Conservation (phyloP, 1,140 invertebrate genomes). For the Uloborus diversus region DNA sequence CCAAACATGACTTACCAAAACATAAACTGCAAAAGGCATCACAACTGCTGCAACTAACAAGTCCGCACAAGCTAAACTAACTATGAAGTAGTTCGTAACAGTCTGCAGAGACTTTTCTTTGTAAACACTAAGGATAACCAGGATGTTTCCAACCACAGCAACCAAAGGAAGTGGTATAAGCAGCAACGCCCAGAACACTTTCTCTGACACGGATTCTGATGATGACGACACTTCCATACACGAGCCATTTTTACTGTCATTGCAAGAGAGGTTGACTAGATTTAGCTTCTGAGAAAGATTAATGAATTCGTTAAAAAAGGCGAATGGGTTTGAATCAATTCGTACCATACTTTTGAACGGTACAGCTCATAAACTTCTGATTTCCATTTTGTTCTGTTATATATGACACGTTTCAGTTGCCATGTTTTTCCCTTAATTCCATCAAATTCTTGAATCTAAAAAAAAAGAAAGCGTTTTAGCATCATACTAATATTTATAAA, state of each 20-base stretch:
- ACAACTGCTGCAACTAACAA: constrained; percentile 94
- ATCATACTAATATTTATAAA: too few relatives aligned
- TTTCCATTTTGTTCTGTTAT: too few relatives aligned
- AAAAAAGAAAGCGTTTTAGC: too few relatives aligned
- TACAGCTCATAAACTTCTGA: too few relatives aligned
- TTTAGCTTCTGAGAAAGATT: constrained; percentile 3
- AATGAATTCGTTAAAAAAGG: background rate
- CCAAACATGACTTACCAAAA: constrained; percentile 78
- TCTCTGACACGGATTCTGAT: constrained; percentile 11
- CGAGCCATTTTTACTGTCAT: background rate
- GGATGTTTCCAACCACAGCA: constrained; percentile 94
- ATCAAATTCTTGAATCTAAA: too few relatives aligned
- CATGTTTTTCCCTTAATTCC: too few relatives aligned
- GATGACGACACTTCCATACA: constrained; percentile 26
- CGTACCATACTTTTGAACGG: background rate
- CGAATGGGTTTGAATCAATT: constrained; percentile 1
- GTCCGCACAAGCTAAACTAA: constrained; percentile 96
- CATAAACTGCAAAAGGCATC: constrained; percentile 98
- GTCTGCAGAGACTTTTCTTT: constrained; percentile 89
- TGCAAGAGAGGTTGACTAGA: constrained; percentile 15
- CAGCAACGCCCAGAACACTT: constrained; percentile 82
- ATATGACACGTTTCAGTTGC: too few relatives aligned
- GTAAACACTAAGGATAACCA: constrained; percentile 93
- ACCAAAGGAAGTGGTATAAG: constrained; percentile 90
- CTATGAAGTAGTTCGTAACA: constrained; percentile 98